These are phyloP conservation scores for Pituophis catenifer DNA, from an alignment of 2,113 vertebrate genomes.

Conservation along the genomic window DNA sequence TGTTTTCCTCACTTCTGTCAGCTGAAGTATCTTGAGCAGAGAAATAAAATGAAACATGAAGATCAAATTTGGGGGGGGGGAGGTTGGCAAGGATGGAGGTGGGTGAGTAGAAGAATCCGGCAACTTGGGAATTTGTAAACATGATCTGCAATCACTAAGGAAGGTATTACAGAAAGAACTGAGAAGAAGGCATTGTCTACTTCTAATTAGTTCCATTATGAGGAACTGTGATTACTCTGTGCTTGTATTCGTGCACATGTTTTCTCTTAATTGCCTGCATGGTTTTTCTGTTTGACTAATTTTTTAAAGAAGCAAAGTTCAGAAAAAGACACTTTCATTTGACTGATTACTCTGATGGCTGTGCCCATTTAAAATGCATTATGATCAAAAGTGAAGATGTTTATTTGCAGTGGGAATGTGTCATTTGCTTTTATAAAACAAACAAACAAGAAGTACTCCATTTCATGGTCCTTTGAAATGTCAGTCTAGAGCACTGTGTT, in stretches of 20 bases:
- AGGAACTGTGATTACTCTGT: background rate
- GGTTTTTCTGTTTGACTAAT: background rate
- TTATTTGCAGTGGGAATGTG: background rate
- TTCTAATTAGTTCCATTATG: constrained; percentile 10
- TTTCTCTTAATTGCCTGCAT: background rate
- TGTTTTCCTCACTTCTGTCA: constrained; percentile 17
- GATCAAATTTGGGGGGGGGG: constrained; percentile 21
- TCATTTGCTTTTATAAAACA: background rate
- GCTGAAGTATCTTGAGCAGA: constrained; percentile 14
- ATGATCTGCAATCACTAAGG: background rate
- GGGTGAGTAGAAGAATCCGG: background rate
- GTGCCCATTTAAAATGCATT: background rate
- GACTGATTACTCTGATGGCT: background rate
- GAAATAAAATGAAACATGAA: constrained; percentile 8
- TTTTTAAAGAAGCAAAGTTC: background rate
- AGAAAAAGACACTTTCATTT: background rate
- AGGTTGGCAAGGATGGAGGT: background rate
- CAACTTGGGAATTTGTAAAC: constrained; percentile 3
- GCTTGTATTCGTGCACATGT: background rate
- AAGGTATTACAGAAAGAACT: background rate
- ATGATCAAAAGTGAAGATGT: background rate
- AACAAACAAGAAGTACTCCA: background rate
- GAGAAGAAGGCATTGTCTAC: background rate
- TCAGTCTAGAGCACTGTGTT: background rate
- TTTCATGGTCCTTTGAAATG: background rate